phyloP scores from a whole-genome alignment of 2,113 vertebrate species.

The Condylura cristata region DNA sequence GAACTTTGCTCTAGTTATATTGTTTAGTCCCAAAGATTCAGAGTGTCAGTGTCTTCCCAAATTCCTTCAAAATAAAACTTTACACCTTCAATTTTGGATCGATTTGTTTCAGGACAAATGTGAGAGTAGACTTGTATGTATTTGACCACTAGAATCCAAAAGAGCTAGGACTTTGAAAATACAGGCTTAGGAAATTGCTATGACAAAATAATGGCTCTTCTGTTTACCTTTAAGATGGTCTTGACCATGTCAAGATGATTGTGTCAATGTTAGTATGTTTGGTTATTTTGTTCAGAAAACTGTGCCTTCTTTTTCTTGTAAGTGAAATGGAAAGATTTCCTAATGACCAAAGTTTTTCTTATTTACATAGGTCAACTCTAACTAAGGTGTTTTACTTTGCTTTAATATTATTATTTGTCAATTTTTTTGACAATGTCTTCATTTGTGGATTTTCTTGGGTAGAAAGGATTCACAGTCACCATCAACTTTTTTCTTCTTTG shows the following conservation, averaged over 20 bases:
- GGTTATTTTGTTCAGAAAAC: background rate
- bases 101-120: background rate
- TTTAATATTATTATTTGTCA: background rate
- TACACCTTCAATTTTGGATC: background rate
- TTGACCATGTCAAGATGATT: background rate
- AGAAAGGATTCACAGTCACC: conserved; percentile 4
- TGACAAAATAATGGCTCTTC: background rate
- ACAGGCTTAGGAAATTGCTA: background rate
- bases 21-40: background rate
- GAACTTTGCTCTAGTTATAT: background rate
- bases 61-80: background rate
- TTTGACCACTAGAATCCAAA: background rate
- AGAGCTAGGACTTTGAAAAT: background rate
- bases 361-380: background rate
- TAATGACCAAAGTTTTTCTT: background rate
- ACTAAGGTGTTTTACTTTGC: background rate
- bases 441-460: conserved; percentile 26
- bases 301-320: background rate
- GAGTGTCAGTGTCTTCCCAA: background rate
- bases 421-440: background rate
- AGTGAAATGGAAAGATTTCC: background rate
- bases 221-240: background rate
- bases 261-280: background rate
- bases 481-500: conserved; percentile 52
- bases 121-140: background rate